Base-by-base conservation (phyloP, 2,113 vertebrate species). In the Phrynosoma blainvillii region DNA sequence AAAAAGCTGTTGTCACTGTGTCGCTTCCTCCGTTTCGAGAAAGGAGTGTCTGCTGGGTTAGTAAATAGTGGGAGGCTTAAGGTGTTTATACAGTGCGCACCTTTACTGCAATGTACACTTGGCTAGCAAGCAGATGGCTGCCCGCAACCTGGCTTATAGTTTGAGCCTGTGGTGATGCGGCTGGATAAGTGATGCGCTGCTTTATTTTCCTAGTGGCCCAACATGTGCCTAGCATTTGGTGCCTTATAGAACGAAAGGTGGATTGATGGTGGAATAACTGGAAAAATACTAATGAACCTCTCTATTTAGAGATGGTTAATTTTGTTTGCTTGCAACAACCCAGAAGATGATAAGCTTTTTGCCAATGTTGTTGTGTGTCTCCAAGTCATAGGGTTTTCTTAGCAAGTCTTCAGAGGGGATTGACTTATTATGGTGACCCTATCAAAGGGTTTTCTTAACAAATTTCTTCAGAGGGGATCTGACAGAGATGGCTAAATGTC, bases 51-150 rank as follows among this genome's bases (percentile, higher is more conserved):
- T 66, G 11, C 56, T 65, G 71, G 20, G 59, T 18, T 54, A 65
- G 18, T 27, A 65, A 42, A 62, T 62, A 59, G 52, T 82, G 56
- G 80, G 86, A 76, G 71, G 81, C 32, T 77, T 40, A 70, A 77
- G 87, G 27, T 78, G 74, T 88, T 70, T 76, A 70, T 84, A 73
- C 87, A 25, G 74, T 32, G 59, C 75, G 42, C n/a, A 3, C 42
- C 54, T 70, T 54, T 77, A 83, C 87, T 88, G 87, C 87, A 88
- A 30, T 70, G 59, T 76, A 68, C 20, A 32, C 30, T 66, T 83
- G 36, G 71, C 21, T 88, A 42, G 56, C 42, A 3, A 56, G 59
- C 9, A 11, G 40, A 82, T 12, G 42, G n/a, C 56, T 82, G 70
- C 18, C 40, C 66, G 23, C 79, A 32, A 62, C 59, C 59, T 84